Conservation (phyloP, 2,888 invertebrate genomes). For the Sinohyriopsis cumingii region DNA sequence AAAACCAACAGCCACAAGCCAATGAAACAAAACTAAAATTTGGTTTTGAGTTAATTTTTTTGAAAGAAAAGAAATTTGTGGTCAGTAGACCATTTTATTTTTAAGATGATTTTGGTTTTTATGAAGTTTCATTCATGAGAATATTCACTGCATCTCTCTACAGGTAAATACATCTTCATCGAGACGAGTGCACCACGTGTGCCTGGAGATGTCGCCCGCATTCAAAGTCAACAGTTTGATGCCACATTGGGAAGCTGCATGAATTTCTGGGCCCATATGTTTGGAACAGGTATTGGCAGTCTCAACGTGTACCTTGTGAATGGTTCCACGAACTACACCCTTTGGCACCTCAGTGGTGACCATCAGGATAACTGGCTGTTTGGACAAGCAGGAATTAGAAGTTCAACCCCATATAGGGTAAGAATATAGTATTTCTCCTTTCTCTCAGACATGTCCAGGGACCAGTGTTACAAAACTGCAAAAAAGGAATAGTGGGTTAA, state of each 20-base stretch:
- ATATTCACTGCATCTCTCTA: conserved; percentile 1
- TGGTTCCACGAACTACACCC: conserved; percentile 29
- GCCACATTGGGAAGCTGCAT: conserved; percentile 45
- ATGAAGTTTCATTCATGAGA: background rate
- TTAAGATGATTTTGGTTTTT: no score
- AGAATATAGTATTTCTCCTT: conserved; percentile 4
- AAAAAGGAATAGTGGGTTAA: no score
- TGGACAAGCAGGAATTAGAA: conserved; percentile 45
- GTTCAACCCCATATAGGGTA: conserved; percentile 33
- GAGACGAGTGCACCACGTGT: conserved; percentile 52
- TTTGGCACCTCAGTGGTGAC: conserved; percentile 59
- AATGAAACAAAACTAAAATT: no score
- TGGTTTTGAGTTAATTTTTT: no score
- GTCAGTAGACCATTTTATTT: no score
- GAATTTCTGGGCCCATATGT: conserved; percentile 65
- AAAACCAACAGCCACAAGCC: no score
- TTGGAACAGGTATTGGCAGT: conserved; percentile 57
- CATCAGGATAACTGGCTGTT: conserved; percentile 51
- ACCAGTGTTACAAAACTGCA: no score
- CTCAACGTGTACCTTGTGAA: conserved; percentile 51
- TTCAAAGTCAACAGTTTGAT: conserved; percentile 44
- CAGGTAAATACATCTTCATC: conserved; percentile 74
- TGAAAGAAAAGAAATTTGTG: no score
- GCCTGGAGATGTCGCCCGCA: conserved; percentile 41
- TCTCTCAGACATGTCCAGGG: no score